Evolutionary conservation across 2,797 vertebrate species (phyloP), one percentile per base, ranked within the genome.

Genomic region (Spea hammondii): DNA sequence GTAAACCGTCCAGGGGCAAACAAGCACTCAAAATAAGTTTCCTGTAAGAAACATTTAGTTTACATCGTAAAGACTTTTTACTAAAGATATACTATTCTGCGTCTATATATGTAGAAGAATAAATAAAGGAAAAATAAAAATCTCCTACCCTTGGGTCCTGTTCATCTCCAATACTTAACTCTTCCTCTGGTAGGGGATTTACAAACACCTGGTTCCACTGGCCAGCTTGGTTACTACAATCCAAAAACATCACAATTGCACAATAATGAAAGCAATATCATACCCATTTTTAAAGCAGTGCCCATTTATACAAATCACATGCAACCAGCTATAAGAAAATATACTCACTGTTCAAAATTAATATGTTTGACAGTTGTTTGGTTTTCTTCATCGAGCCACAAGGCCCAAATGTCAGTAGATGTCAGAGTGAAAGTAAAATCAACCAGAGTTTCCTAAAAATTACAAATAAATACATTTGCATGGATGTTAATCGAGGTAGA

Each of bases 171-270:
- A 97, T 88, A 0, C 92, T 84, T 54, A 98, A 90, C 72, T 97
- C 96, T 69, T 98, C 97, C 8, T 95, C 94, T 14, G 96, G 95
- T n/a, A 94, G 86, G 0, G 94, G 93, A 85, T 97, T 95, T 82
- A 95, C 91, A 83, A 97, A 98, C 70, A 99, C 96, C 76, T 96
- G 95, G 89, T 95, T 99, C 97, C 97, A 99, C 87, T 95, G 95
- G 7, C 94, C 95, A 0, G 94, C 93, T 0, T 91, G 79, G 69
- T 95, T 97, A 84, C 97, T 98, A 85, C 48, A 84, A 79, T 82
- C 70, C 57, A 57, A 65, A 17, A 14, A 62, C 55, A 57, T 17
- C 32, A 62, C 10, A 8, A 3, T 47, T 5, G 14, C 51, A 44
- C 9, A 32, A 50, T 32, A 32, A 32, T 32, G 1, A 32, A 32